Evolutionary conservation across 2,113 vertebrate species (phyloP).

Genomic region (Motacilla tschutschensis): DNA sequence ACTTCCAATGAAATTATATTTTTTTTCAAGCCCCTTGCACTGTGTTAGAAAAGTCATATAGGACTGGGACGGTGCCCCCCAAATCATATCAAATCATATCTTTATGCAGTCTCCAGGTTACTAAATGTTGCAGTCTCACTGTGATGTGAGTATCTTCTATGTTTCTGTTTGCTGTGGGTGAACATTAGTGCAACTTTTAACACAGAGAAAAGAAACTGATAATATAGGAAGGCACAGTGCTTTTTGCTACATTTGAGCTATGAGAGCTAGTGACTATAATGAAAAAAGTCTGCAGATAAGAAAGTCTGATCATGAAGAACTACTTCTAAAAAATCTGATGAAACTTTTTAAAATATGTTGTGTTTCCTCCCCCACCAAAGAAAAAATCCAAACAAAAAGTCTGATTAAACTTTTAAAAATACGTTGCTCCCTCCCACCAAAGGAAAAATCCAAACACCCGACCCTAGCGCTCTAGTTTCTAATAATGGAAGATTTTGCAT

Average conservation of each 20-base stretch:
- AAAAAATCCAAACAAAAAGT: background rate
- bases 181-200: background rate
- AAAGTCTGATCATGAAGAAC: background rate
- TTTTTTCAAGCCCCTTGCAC: background rate
- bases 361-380: background rate
- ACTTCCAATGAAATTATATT: background rate
- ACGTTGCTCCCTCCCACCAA: background rate
- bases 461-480: background rate
- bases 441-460: background rate
- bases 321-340: background rate
- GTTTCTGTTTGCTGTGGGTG: background rate
- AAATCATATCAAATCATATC: fast-evolving
- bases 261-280: background rate
- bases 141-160: background rate
- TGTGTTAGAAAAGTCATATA: background rate
- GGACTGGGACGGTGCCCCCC: background rate
- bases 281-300: background rate
- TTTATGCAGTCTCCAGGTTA: background rate
- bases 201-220: background rate
- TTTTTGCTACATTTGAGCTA: background rate
- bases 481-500: background rate
- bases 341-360: background rate
- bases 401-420: background rate
- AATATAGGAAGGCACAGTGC: background rate
- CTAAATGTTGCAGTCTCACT: background rate